phyloP scores from a whole-genome alignment of 1,140 invertebrate species.

The Papilio polytes region DNA sequence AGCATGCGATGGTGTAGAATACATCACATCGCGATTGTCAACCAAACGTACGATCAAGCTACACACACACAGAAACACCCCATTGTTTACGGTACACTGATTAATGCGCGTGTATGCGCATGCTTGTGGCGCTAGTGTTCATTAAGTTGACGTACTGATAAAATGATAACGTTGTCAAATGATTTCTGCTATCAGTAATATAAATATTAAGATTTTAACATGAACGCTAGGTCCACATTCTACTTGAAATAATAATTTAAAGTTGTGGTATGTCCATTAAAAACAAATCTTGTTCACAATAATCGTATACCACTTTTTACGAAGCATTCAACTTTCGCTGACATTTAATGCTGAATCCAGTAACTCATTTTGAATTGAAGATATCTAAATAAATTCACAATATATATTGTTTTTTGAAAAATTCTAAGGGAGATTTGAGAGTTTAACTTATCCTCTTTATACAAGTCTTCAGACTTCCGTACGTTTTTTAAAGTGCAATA shows the following conservation, averaged over 20 bases:
- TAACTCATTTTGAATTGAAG: background rate
- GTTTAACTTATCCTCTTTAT: background rate
- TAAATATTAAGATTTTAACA: constrained; percentile 38
- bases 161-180: constrained; percentile 79
- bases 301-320: background rate
- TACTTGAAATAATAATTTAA: background rate
- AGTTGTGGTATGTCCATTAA: background rate
- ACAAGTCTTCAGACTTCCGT: background rate
- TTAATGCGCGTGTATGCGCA: constrained; percentile 65
- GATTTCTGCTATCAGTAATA: constrained; percentile 60
- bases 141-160: constrained; percentile 73
- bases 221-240: background rate
- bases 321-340: background rate
- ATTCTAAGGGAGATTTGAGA: background rate
- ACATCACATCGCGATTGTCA: constrained; percentile 84
- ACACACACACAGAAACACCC: constrained; percentile 75
- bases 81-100: constrained; percentile 80
- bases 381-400: background rate
- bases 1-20: constrained; percentile 83
- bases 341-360: background rate
- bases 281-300: background rate
- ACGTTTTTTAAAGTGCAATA: background rate
- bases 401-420: background rate
- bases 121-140: constrained; percentile 67
- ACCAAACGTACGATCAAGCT: constrained; percentile 82